phyloP scores from a whole-genome alignment of 2,113 vertebrate genomes.

The Scytalopus superciliaris region DNA sequence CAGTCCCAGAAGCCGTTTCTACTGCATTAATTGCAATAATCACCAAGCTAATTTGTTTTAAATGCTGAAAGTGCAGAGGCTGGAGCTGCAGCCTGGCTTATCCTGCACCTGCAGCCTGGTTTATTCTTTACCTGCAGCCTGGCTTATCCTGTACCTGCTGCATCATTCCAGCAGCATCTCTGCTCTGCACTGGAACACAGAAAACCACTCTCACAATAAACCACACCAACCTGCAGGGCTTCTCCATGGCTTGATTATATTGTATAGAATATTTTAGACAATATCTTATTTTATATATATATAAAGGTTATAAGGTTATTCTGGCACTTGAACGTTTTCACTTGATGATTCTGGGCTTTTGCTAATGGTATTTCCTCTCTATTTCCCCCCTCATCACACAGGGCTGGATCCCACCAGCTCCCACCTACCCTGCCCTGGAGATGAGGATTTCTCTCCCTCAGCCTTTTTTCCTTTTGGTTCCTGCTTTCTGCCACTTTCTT shows the following conservation, averaged over 20 bases:
- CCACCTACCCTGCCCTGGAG: not conserved
- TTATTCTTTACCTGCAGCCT: not conserved
- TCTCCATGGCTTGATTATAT: not conserved
- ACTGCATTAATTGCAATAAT: not conserved
- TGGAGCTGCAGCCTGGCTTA: not conserved
- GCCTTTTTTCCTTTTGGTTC: not conserved
- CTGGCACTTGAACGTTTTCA: not conserved
- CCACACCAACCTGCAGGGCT: not conserved
- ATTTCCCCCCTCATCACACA: not conserved
- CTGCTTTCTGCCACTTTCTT: not conserved
- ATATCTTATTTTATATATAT: not conserved
- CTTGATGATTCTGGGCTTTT: not conserved
- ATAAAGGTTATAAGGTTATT: rapidly evolving
- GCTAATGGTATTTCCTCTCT: rapidly evolving
- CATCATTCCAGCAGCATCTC: not conserved
- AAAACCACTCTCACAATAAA: not conserved
- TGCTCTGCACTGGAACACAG: not conserved
- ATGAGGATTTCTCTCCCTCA: not conserved
- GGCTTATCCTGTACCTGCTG: not conserved
- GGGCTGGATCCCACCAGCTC: not conserved
- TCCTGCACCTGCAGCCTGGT: too few relatives aligned
- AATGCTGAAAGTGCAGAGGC: not conserved
- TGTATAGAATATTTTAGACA: not conserved
- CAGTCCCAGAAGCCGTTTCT: not conserved
- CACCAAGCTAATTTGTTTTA: not conserved